phyloP scores from a whole-genome alignment of 2,113 vertebrate genomes.

The Epinephelus cyanopodus region DNA sequence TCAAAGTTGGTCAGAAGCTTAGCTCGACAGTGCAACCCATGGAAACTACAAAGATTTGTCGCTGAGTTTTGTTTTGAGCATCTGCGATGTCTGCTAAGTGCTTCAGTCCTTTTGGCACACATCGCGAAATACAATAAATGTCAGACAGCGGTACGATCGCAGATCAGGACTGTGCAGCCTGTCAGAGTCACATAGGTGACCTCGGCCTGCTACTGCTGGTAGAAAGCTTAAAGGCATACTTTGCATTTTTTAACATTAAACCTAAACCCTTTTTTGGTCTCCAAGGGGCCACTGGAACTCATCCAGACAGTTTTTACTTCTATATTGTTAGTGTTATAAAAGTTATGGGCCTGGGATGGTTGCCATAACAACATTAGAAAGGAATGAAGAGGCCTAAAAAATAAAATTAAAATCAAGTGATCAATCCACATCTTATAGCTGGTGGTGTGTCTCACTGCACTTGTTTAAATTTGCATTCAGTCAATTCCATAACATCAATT shows the following conservation, averaged over 20 bases:
- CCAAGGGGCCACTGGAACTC: constrained; percentile 22
- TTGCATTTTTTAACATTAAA: constrained; percentile 49
- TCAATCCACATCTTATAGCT: constrained; percentile 15
- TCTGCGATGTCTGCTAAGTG: constrained; percentile 46
- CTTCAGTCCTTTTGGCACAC: constrained; percentile 57
- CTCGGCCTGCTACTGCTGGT: constrained; percentile 42
- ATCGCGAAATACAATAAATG: constrained; percentile 61
- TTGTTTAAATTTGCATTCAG: constrained; percentile 17
- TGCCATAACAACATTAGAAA: constrained; percentile 42
- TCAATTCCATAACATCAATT: constrained; percentile 20
- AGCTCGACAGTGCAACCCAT: not conserved
- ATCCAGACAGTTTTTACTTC: constrained; percentile 32
- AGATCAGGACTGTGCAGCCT: constrained; percentile 30
- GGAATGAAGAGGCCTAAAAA: constrained; percentile 31
- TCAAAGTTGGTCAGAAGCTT: constrained; percentile 35
- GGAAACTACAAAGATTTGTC: constrained; percentile 40
- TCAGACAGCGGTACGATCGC: constrained; percentile 51
- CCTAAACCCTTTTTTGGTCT: constrained; percentile 52
- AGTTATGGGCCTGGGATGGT: constrained; percentile 26
- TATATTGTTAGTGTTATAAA: constrained; percentile 57
- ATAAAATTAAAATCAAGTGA: constrained; percentile 18
- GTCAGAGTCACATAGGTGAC: constrained; percentile 53
- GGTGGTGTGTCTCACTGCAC: not conserved
- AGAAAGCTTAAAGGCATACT: constrained; percentile 58
- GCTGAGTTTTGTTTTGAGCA: constrained; percentile 49